A percentile compares a stretch with the other conserved stretches of the same genome.
These are phyloP conservation scores for Cairina moschata DNA, from an alignment of 2,113 vertebrate species.

Conservation along the genomic window DNA sequence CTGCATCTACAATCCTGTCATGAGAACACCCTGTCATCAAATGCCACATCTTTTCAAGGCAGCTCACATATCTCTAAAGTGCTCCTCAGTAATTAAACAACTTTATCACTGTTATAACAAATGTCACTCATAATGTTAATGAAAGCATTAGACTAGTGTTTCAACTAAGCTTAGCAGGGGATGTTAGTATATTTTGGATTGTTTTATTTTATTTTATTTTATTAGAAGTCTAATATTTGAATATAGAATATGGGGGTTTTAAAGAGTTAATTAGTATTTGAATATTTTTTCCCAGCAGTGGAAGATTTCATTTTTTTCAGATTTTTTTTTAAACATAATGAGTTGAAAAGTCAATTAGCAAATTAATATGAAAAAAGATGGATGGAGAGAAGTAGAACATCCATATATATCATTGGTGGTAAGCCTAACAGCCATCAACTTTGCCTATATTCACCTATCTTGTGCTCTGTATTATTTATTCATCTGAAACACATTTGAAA, in stretches of 20 bases:
- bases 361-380: neutral
- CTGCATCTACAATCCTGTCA: neutral
- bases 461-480: neutral
- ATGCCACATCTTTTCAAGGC: neutral
- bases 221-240: neutral
- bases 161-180: neutral
- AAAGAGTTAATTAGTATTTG: neutral
- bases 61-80: neutral
- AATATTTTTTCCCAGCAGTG: neutral
- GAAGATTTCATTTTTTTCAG: neutral
- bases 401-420: neutral
- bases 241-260: neutral
- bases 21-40: neutral
- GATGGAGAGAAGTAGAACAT: neutral
- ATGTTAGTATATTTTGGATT: neutral
- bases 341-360: neutral
- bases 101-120: neutral
- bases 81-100: slow-evolving; percentile 11
- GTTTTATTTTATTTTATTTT: neutral
- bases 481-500: slow-evolving; percentile 1
- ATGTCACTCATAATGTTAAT: neutral
- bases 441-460: neutral
- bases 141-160: neutral
- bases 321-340: neutral
- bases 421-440: slow-evolving; percentile 33